Evolutionary conservation across 1,140 invertebrate genomes (phyloP).

Genomic region (Macrotrachela quadricornifera): DNA sequence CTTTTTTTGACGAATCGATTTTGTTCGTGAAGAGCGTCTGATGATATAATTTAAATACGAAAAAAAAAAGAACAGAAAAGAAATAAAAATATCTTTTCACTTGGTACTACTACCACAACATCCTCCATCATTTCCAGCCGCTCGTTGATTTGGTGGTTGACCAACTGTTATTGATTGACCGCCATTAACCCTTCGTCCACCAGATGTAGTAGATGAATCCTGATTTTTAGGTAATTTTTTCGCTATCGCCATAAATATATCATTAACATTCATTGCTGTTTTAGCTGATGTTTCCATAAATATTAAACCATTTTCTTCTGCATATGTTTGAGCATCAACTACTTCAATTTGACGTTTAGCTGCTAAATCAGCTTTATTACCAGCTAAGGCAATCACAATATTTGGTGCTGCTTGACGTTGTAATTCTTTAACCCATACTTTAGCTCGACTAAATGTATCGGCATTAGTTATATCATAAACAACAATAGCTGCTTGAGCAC

Average conservation of each 20-base stretch:
- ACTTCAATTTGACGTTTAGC: slow-evolving; percentile 4
- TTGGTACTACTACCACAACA: too few relatives aligned
- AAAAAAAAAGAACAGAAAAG: too few relatives aligned
- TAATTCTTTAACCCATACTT: slow-evolving; percentile 97
- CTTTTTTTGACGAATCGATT: too few relatives aligned
- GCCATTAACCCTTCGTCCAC: too few relatives aligned
- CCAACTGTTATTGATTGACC: too few relatives aligned
- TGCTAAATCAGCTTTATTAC: slow-evolving; percentile 24
- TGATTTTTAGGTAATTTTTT: slow-evolving; percentile 1
- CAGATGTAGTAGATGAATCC: too few relatives aligned
- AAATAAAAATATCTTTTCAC: too few relatives aligned
- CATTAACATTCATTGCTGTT: slow-evolving; percentile 11
- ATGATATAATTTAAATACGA: too few relatives aligned
- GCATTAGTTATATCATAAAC: slow-evolving; percentile 75
- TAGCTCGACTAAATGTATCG: slow-evolving; percentile 95
- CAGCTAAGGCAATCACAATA: slow-evolving; percentile 93
- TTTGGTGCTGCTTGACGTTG: slow-evolving; percentile 89
- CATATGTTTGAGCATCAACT: slow-evolving; percentile 10
- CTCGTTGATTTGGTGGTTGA: too few relatives aligned
- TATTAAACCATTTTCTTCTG: slow-evolving; percentile 9
- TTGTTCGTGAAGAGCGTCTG: too few relatives aligned
- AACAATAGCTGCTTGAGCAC: slow-evolving; percentile 69
- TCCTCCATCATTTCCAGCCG: too few relatives aligned
- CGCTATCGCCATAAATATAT: slow-evolving; percentile 11
- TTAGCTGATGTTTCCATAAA: slow-evolving; percentile 12